A percentile compares a stretch with the other conserved stretches of the same genome.
These are phyloP conservation scores for Eriosoma lanigerum DNA, from an alignment of 1,140 invertebrate genomes.

Conservation along the genomic window DNA sequence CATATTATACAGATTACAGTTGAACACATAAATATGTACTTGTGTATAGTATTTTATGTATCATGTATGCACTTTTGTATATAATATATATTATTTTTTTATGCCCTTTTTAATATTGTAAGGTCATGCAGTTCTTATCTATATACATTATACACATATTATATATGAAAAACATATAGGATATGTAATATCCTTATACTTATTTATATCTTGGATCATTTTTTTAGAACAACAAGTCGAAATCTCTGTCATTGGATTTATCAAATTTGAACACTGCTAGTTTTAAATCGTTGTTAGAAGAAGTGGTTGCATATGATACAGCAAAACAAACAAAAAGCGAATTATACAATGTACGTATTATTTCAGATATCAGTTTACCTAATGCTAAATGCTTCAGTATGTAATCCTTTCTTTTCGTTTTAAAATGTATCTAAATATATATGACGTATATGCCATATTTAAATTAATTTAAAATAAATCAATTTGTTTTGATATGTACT, in stretches of 20 bases:
- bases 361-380: neutral
- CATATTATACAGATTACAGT: no score
- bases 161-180: no score
- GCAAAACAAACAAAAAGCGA: conserved; percentile 46
- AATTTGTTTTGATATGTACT: no score
- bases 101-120: conserved; percentile 43
- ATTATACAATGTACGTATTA: conserved; percentile 41
- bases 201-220: neutral
- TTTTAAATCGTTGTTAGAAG: conserved; percentile 44
- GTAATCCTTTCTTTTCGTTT: neutral
- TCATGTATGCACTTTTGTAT: neutral
- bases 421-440: no score
- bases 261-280: conserved; percentile 49
- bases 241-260: conserved; percentile 40
- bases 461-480: no score
- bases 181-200: neutral
- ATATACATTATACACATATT: neutral
- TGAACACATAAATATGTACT: neutral
- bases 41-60: neutral
- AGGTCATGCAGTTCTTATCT: conserved; percentile 45
- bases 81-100: neutral
- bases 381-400: neutral
- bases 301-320: conserved; percentile 45
- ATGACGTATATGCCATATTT: no score
- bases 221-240: conserved; percentile 42